Base-by-base conservation (phyloP, 2,113 vertebrate genomes). In the Scolopax mira region DNA sequence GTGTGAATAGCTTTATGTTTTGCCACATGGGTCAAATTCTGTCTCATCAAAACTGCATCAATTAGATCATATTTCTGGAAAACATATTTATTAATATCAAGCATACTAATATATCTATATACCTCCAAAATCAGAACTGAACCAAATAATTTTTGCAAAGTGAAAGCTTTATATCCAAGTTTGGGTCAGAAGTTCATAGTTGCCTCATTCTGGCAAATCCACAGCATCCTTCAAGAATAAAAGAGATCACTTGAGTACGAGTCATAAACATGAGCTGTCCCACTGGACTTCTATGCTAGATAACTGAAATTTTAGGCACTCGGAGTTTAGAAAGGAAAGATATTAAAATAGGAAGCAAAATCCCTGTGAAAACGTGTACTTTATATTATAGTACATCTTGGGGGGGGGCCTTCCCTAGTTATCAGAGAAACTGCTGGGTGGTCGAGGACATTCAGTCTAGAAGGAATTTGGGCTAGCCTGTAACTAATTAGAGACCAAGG, bases 11-110 rank as follows among this genome's bases (percentile, higher is more conserved):
- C 9, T 81, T 42, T 66, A 23, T 17, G 48, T 73, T 92, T 84
- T 10, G 1, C 16, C 55, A 7, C 2, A 1, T 18, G 18, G 23
- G 33, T 61, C 48, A 71, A 74, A 75, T 69, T 61, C 39, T 91
- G 23, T 30, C 51, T 85, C 66, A 79, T 65, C 64, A 41, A 5
- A 41, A 67, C 15, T 18, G 15, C 37, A 13, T 51, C 54, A 72
- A 85, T 75, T 85, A 89, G 58, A 7, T 84, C n/a, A 42, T 35
- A 19, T 35, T 73, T 94, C 90, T 89, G 54, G 73, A 93, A 89
- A 58, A 8, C 9, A 17, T 3, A 0, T 82, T 89, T 95, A 66
- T 93, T 66, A 81, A 61, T 46, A 37, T 15, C 2, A 8, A 82
- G 21, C 12, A 6, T 25, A 33, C 0, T 21, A 46, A 11, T 10